Base-by-base conservation (phyloP, 2,113 vertebrate species). In the Apus apus region DNA sequence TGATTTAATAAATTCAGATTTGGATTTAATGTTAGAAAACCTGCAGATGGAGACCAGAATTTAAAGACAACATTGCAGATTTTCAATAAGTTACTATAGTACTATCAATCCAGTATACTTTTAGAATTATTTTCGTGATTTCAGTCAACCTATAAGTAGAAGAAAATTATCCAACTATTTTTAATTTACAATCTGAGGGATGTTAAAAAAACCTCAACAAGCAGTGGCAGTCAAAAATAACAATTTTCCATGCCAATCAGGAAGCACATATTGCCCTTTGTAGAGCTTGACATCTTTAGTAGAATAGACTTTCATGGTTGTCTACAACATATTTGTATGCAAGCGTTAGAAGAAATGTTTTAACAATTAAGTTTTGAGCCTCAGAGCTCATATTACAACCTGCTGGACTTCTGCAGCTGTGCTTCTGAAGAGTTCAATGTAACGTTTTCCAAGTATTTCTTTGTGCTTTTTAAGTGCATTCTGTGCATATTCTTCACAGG, bases 371-470 rank as follows among this genome's bases (percentile, higher is more conserved):
- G 14, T 56, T 88, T 67, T 4, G 6, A 57, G 16, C 93, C 54
- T 86, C 73, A 65, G 25, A 73, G 50, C 8, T 72, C 78, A 60
- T 30, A 65, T 36, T 67, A 84, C 94, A 94, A 99, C 99, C 99
- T 99, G 99, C 92, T 99, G 99, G 71, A 99, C 99, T 91, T 99
- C 99, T 1, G 99, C 99, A 3, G 99, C 99, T 8, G 99, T 99
- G 95, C 99, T 99, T 68, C 99, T 97, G 96, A 99, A 99, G 95
- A 99, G 98, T 97, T 99, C 99, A 11, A 99, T 99, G 89, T 99
- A 99, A 75, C 99, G 98, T 96, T 99, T 99, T 51, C 99, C 99
- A 81, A 99, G 98, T 96, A 99, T 99, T 97, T 99, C 99, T 97
- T 99, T 99, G 97, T 99, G 99, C 93, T 99, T 99, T 90, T 99